Evolutionary conservation across 2,113 vertebrate genomes (phyloP).

Genomic region (Ctenomys sociabilis): DNA sequence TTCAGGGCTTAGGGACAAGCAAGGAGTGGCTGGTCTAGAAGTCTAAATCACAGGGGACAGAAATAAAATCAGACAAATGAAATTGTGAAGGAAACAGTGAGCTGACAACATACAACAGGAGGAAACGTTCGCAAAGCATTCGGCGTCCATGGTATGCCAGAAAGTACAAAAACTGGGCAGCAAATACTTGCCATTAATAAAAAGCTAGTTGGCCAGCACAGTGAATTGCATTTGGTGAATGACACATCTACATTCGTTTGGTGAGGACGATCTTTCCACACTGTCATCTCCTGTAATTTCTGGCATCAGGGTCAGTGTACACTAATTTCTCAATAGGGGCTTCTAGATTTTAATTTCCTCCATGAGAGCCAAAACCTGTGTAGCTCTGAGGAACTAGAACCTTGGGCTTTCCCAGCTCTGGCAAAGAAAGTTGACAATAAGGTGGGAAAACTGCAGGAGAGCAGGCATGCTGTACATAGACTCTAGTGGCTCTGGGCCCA

Average conservation of each 20-base stretch:
- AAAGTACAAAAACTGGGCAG: neutral
- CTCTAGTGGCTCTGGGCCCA: constrained; percentile 10
- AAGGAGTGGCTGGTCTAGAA: no score
- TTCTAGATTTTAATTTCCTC: constrained; percentile 14
- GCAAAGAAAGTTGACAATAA: neutral
- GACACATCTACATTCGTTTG: neutral
- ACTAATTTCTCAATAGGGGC: neutral
- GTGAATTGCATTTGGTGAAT: neutral
- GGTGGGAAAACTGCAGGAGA: neutral
- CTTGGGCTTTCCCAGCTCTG: neutral
- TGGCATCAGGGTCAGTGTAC: neutral
- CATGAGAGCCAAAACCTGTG: neutral
- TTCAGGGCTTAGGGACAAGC: neutral
- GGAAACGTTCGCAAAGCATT: neutral
- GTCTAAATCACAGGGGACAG: neutral
- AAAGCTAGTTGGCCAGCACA: neutral
- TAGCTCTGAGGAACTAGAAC: neutral
- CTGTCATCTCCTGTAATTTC: neutral
- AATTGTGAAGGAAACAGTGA: neutral
- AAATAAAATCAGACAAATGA: neutral
- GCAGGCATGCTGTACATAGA: neutral
- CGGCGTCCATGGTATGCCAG: neutral
- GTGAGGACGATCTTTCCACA: neutral
- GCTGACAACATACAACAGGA: no score
- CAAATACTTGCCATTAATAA: neutral